Base-by-base conservation (phyloP, 2,888 invertebrate species). In the Cecidostiba fungosa region DNA sequence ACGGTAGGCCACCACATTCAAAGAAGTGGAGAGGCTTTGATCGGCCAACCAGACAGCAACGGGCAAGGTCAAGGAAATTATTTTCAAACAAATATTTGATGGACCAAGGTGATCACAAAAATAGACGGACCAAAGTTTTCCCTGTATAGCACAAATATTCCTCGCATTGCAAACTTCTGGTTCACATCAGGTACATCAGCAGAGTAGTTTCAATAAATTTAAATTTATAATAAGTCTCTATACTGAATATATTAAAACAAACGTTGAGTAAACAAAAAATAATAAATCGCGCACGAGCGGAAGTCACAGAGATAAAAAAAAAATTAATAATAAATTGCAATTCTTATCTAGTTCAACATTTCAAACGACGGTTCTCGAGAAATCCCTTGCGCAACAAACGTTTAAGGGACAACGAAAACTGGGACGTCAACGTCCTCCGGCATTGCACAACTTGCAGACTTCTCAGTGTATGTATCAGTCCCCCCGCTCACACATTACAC, bases 11-110 rank as follows among this genome's bases (percentile, higher is more conserved):
- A 59, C 80, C 12, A 59, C 19, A 43, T 43, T 77, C 81, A 84
- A 69, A 70, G 36, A 77, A 72, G 76, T 47, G n/a, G 74, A 43
- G 19, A 73, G n/a, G 50, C 76, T 82, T 79, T 76, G 36, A 79
- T 62, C 70, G 16, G 6, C 14, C 36, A 73, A 50, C 36, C 32
- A 76, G 54, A 81, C 43, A 62, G 47, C 12, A 76, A 39, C 19
- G 26, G 47, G 36, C 72, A 87, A 87, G 82, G 86, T 85, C 82
- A 85, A 84, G 82, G 73, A 87, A 85, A 87, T 86, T 77, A 86
- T 80, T n/a, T n/a, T 80, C 54, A 74, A 81, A 8, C 36, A 77
- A 70, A 82, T 77, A 39, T 50, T 23, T 36, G 29, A 82, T 78
- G 54, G n/a, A 39, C 29, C 36, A 36, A 43, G 39, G 72, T 73